Evolutionary conservation across 1,140 invertebrate genomes (phyloP).

Genomic region (Episyrphus balteatus): DNA sequence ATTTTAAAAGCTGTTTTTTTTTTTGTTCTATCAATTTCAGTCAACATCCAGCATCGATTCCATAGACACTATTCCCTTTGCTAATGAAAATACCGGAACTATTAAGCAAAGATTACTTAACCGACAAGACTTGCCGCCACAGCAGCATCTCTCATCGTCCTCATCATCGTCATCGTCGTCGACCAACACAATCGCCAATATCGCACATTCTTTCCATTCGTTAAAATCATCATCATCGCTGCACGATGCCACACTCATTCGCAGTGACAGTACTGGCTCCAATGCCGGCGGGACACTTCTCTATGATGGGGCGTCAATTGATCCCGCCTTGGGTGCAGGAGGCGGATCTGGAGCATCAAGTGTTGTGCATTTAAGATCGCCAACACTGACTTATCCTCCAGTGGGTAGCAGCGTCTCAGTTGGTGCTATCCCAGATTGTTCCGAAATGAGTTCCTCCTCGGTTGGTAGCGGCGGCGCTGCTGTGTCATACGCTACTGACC

Average conservation of each 20-base stretch:
- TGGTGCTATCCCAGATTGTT: background rate
- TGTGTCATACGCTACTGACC: background rate
- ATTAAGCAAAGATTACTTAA: slow-evolving; percentile 58
- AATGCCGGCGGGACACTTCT: slow-evolving; percentile 16
- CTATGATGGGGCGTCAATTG: background rate
- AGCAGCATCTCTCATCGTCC: slow-evolving; percentile 28
- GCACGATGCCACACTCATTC: slow-evolving; percentile 28
- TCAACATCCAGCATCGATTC: slow-evolving; percentile 93
- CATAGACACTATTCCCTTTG: slow-evolving; percentile 87
- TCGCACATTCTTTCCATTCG: slow-evolving; percentile 34
- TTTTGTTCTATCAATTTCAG: slow-evolving; percentile 37
- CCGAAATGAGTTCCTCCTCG: slow-evolving; percentile 2
- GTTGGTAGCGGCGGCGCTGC: background rate
- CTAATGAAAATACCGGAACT: slow-evolving; percentile 96
- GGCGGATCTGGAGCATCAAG: slow-evolving; percentile 3
- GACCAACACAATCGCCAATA: slow-evolving; percentile 34
- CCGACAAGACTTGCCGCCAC: slow-evolving; percentile 23
- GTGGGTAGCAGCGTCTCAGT: background rate
- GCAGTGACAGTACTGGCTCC: slow-evolving; percentile 26
- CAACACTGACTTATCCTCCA: slow-evolving; percentile 21
- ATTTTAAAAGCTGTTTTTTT: too few species aligned
- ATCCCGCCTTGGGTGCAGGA: slow-evolving; percentile 9
- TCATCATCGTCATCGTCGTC: slow-evolving; percentile 36
- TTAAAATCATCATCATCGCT: slow-evolving; percentile 33
- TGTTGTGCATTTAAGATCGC: slow-evolving; percentile 25